Evolutionary conservation across 2,797 vertebrate species (phyloP).

Genomic region (Pipistrellus kuhlii): DNA sequence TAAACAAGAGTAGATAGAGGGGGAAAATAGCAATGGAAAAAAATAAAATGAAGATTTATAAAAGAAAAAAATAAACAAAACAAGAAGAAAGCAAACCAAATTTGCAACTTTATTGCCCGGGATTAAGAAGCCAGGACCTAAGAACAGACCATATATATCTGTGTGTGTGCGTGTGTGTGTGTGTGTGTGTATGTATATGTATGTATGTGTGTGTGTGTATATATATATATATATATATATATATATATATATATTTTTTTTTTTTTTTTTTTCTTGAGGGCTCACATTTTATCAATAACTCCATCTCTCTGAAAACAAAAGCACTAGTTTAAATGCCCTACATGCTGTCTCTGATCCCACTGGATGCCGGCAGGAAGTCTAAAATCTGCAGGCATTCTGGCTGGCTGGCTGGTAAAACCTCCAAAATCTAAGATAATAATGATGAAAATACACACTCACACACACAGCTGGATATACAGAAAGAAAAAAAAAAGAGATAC

Average conservation of each 20-base stretch:
- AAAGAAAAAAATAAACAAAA: not conserved
- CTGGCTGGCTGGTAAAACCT: not conserved
- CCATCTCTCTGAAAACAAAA: conserved; percentile 19
- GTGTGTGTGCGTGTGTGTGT: too few relatives aligned
- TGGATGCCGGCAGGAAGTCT: not conserved
- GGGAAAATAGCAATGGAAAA: too few relatives aligned
- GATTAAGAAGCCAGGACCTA: not conserved
- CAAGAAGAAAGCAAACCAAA: not conserved
- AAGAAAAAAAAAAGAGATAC: not conserved
- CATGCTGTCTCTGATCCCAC: not conserved
- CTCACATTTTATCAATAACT: not conserved
- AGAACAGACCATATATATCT: not conserved
- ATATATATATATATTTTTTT: too few relatives aligned
- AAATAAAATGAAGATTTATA: too few relatives aligned
- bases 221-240: too few relatives aligned
- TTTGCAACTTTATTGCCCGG: not conserved
- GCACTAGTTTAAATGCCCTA: not conserved
- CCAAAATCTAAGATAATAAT: conserved; percentile 43
- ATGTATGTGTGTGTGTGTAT: too few relatives aligned
- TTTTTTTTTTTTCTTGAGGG: not conserved
- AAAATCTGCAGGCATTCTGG: not conserved
- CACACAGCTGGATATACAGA: not conserved
- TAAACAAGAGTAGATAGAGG: not conserved
- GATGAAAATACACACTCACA: not conserved
- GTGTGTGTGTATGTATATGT: too few relatives aligned